Evolutionary conservation across 2,888 invertebrate species (phyloP).

Genomic region (Laothoe populi): DNA sequence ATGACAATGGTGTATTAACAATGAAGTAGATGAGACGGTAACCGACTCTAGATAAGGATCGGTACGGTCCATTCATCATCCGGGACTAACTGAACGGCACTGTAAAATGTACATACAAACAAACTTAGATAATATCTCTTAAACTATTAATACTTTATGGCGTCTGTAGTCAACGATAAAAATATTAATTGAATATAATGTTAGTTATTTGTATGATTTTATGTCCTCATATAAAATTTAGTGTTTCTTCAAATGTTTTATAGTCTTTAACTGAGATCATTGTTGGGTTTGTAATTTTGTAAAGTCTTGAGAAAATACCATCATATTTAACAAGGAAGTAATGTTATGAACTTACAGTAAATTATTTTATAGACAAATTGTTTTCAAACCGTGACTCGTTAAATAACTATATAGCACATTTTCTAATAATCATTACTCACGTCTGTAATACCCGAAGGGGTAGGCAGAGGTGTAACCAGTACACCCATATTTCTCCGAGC

Average conservation of each 20-base stretch:
- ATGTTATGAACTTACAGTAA: no score
- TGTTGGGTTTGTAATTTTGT: no score
- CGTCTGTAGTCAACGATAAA: constrained; percentile 31
- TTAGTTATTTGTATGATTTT: neutral
- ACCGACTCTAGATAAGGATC: constrained; percentile 61
- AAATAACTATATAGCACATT: no score
- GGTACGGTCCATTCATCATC: constrained; percentile 69
- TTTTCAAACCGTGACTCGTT: no score
- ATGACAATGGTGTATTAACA: constrained; percentile 74
- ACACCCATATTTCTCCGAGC: no score
- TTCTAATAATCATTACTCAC: no score
- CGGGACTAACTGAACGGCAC: constrained; percentile 44
- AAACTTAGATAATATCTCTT: constrained; percentile 58
- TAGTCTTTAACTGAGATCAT: neutral
- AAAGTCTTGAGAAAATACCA: no score
- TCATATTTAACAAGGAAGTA: no score
- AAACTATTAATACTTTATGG: constrained; percentile 51
- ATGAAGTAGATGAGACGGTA: constrained; percentile 63
- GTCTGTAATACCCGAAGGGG: no score
- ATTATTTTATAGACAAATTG: no score
- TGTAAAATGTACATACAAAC: constrained; percentile 55
- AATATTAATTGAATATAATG: constrained; percentile 20
- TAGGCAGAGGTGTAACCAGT: no score
- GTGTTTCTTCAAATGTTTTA: neutral
- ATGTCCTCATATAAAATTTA: neutral